Base-by-base conservation (phyloP, 92 coral and sea anemone species). In the Heteractis magnifica region DNA sequence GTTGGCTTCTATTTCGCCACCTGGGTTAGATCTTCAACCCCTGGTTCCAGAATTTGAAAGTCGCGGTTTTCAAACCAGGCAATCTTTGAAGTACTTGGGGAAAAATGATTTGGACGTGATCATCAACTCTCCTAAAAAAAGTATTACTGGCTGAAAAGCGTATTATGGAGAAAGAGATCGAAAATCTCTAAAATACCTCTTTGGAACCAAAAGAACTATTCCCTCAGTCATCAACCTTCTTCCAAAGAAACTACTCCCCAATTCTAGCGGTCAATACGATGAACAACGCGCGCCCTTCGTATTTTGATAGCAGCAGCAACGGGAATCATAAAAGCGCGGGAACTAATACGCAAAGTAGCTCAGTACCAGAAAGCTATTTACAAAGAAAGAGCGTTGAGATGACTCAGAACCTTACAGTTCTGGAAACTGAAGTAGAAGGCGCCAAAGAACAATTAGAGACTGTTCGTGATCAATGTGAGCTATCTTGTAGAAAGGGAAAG, bases 81-180 rank as follows among this genome's bases (percentile, higher is more conserved):
- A 79, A 41, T 77, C 78, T 41, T 65, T 77, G n/a, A 77, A 64
- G 55, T 64, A 84, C 56, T 23, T 84, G 20, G 78, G 34, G 50
- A 23, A 51, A 71, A 75, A 75, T 75, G 86, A 83, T 73, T 21
- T 82, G 70, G 86, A 82, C 15, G 23, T 82, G 51, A 82, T 82
- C 20, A 55, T 82, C 48, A 82, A 82, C 52, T 82, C 80, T 6
- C 86, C 86, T 8, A n/a, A 65, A 82, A 77, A 82, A 82, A 77
- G 53, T 82, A 78, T 82, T 82, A 48, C 79, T 82, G 53, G 80
- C 52, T 9, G 80, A 53, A 62, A 51, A 52, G 72, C 13, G 34
- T 26, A 26, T 0, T 26, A 26, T 26, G 34, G 34, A 26, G 34
- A 26, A 26, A 26, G 34, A 26, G 34, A 26, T 26, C 34, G 34